phyloP scores from a whole-genome alignment of 2,113 vertebrate species.

The Hydrochoerus hydrochaeris region DNA sequence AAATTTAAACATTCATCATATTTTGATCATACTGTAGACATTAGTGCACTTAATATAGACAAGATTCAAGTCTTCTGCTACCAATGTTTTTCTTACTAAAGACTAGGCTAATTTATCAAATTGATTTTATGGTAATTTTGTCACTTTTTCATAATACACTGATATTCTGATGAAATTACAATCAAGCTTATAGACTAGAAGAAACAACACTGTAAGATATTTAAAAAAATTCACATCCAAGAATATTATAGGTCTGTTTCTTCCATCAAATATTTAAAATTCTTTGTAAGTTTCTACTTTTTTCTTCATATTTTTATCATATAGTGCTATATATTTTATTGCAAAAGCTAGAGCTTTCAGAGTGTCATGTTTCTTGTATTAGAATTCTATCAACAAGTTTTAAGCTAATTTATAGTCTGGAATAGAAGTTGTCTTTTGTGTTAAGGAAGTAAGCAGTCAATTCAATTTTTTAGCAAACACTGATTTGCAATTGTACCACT shows the following conservation, averaged over 20 bases:
- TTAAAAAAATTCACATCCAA: slow-evolving; percentile 40
- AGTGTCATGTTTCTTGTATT: neutral
- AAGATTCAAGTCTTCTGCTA: neutral
- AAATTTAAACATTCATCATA: neutral
- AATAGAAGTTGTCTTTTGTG: slow-evolving; percentile 15
- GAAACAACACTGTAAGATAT: slow-evolving; percentile 31
- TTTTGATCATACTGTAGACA: neutral
- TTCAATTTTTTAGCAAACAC: neutral
- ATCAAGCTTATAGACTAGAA: neutral
- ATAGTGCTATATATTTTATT: slow-evolving; percentile 26
- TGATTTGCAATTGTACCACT: slow-evolving; percentile 8
- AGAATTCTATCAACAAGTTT: slow-evolving; percentile 11
- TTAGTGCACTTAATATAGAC: neutral
- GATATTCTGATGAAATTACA: slow-evolving; percentile 26
- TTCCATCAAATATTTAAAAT: slow-evolving; percentile 29
- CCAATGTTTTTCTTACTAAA: neutral
- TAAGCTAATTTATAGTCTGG: neutral
- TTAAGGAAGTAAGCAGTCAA: slow-evolving; percentile 40
- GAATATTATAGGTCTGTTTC: neutral
- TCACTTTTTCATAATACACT: slow-evolving; percentile 32
- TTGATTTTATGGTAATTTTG: slow-evolving; percentile 28
- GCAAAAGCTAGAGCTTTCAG: neutral
- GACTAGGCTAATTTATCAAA: neutral
- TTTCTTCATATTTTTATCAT: neutral
- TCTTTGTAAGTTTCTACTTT: neutral